Conservation (phyloP, 2,797 vertebrate species). For the Hydrophis major region DNA sequence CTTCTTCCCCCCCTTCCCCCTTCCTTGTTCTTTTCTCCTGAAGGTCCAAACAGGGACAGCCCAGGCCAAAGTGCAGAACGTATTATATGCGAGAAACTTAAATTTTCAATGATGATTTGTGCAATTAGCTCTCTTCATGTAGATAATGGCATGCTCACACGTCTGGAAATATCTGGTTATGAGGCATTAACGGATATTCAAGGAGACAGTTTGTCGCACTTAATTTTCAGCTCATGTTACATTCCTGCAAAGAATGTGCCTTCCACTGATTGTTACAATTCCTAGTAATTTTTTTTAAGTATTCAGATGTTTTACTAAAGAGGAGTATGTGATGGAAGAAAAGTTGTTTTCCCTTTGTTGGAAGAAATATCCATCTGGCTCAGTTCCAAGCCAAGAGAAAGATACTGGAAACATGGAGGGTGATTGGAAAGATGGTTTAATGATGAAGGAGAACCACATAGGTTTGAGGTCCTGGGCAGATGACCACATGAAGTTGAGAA, state of each 20-base stretch:
- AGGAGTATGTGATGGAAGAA: background rate
- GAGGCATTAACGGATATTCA: conserved; percentile 59
- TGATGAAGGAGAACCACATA: too few species aligned
- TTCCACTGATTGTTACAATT: conserved; percentile 43
- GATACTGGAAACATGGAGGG: too few species aligned
- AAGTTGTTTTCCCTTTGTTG: background rate
- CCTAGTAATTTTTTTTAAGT: background rate
- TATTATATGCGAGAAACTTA: conserved; percentile 62
- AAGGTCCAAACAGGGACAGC: conserved; percentile 45
- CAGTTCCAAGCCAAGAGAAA: too few species aligned
- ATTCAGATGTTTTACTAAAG: background rate
- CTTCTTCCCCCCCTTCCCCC: background rate
- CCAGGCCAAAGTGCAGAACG: conserved; percentile 48
- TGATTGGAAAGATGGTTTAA: too few species aligned
- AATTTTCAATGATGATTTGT: conserved; percentile 61
- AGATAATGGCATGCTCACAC: conserved; percentile 62
- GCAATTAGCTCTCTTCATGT: conserved; percentile 53
- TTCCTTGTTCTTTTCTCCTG: conserved; percentile 30
- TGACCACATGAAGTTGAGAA: too few species aligned
- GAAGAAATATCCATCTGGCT: too few species aligned
- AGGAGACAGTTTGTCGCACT: conserved; percentile 55
- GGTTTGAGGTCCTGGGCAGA: too few species aligned
- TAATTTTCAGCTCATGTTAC: conserved; percentile 64
- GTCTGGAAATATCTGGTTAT: conserved; percentile 59
- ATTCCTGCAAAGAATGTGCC: conserved; percentile 49